Percentiles rank a stretch among this genome's conserved stretches.
These are phyloP conservation scores for Chaetophractus vellerosus DNA, from an alignment of 2,797 vertebrate genomes.

Conservation along the genomic window DNA sequence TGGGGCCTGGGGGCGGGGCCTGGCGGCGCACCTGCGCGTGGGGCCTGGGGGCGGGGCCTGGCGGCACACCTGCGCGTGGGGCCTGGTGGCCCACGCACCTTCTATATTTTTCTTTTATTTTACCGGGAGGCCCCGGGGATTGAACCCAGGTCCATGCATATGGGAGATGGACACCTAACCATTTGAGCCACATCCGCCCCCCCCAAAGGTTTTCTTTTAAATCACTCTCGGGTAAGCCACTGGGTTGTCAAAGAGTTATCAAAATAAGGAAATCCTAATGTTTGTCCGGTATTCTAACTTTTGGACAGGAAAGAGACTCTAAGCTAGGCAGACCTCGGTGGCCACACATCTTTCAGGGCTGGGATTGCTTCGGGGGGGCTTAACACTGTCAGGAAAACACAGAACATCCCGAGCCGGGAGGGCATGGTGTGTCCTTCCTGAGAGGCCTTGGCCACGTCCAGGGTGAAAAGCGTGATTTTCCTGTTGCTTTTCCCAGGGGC, in stretches of 20 bases:
- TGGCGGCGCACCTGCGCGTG: too few relatives aligned
- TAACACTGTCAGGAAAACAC: slow-evolving; percentile 28
- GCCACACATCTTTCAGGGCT: slow-evolving; percentile 3
- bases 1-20: too few relatives aligned
- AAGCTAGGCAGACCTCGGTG: background rate
- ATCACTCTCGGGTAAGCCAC: background rate
- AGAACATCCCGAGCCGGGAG: background rate
- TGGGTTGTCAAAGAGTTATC: background rate
- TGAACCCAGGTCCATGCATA: too few relatives aligned
- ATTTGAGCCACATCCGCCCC: too few relatives aligned
- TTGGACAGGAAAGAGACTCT: background rate
- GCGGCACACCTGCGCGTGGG: too few relatives aligned
- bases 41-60: too few relatives aligned
- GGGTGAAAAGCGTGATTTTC: background rate
- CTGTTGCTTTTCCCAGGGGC: background rate
- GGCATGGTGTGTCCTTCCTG: background rate
- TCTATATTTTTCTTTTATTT: too few relatives aligned
- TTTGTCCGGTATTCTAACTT: background rate
- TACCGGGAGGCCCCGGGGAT: too few relatives aligned
- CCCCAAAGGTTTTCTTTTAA: slow-evolving; percentile 3
- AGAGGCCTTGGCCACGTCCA: background rate
- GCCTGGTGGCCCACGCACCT: too few relatives aligned
- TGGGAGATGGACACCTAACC: too few relatives aligned
- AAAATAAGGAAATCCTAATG: background rate
- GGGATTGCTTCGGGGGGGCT: background rate